phyloP scores from a whole-genome alignment of 2,888 invertebrate species.

The Meghimatium bilineatum region DNA sequence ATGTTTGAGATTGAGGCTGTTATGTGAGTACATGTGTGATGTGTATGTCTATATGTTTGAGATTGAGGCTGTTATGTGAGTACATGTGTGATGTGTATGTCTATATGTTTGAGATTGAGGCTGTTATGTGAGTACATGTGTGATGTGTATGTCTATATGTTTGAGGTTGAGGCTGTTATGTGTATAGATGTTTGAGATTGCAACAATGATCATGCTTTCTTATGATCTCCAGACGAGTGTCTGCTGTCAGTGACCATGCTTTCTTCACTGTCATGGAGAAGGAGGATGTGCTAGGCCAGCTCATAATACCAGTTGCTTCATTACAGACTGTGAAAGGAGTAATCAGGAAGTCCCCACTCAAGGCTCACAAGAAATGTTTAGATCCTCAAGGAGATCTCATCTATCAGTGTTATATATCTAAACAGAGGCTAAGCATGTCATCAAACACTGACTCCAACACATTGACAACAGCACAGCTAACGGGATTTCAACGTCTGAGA shows the following conservation, averaged over 20 bases:
- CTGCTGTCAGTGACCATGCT: constrained; percentile 64
- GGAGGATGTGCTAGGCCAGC: constrained; percentile 71
- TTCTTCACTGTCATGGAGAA: constrained; percentile 73
- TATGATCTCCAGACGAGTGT: constrained; percentile 64
- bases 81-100: neutral
- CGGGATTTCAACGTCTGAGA: constrained; percentile 53
- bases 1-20: constrained; percentile 63
- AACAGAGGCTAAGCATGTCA: constrained; percentile 53
- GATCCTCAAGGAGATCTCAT: constrained; percentile 72
- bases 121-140: constrained; percentile 67
- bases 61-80: too few relatives aligned
- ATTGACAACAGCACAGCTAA: constrained; percentile 42
- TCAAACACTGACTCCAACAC: constrained; percentile 31
- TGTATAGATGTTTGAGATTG: neutral
- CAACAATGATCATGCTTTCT: neutral
- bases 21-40: constrained; percentile 63
- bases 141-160: too few relatives aligned
- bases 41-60: neutral
- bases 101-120: constrained; percentile 60
- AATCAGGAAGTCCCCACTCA: constrained; percentile 62
- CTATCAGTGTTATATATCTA: constrained; percentile 73
- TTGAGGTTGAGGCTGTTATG: too few relatives aligned
- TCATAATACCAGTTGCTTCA: constrained; percentile 66
- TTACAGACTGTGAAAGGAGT: constrained; percentile 63
- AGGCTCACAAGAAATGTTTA: constrained; percentile 73